These are phyloP conservation scores for Leptinotarsa haldemani DNA, from an alignment of 2,888 invertebrate genomes.

Conservation along the genomic window DNA sequence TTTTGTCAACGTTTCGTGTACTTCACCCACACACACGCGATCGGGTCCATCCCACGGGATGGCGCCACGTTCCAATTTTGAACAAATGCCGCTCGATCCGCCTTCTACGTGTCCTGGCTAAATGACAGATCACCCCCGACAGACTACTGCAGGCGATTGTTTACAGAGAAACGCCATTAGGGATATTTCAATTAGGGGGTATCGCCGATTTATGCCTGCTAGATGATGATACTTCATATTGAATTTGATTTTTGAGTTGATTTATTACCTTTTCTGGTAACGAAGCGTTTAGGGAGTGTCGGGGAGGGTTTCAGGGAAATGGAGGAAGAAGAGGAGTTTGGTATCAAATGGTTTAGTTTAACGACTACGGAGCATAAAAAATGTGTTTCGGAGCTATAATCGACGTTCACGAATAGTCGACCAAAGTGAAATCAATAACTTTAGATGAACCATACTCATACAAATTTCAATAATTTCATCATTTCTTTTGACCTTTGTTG, in stretches of 20 bases:
- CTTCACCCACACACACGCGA: slow-evolving; percentile 31
- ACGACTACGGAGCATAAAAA: not conserved
- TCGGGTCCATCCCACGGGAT: slow-evolving; percentile 39
- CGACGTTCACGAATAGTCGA: no score
- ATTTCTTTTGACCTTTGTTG: no score
- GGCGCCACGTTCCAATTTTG: slow-evolving; percentile 24
- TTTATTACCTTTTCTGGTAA: slow-evolving; percentile 37
- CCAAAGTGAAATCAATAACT: no score
- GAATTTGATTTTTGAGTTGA: slow-evolving; percentile 46
- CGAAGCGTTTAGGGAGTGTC: slow-evolving; percentile 22
- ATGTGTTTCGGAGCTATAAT: not conserved
- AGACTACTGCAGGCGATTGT: slow-evolving; percentile 58
- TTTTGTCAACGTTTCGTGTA: slow-evolving; percentile 31
- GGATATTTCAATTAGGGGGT: slow-evolving; percentile 65
- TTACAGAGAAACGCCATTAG: slow-evolving; percentile 66
- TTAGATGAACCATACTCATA: no score
- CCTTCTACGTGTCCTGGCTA: slow-evolving; percentile 62
- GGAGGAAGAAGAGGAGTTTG: not conserved
- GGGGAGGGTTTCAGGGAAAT: not conserved
- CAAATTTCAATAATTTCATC: no score
- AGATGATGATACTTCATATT: slow-evolving; percentile 46
- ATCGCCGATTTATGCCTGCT: slow-evolving; percentile 47
- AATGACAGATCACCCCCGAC: slow-evolving; percentile 62
- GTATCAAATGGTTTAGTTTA: not conserved
- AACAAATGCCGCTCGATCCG: slow-evolving; percentile 48